Evolutionary conservation across 2,888 invertebrate species (phyloP), one percentile per base, ranked within the genome.

Genomic region (Steinernema hermaphroditum): DNA sequence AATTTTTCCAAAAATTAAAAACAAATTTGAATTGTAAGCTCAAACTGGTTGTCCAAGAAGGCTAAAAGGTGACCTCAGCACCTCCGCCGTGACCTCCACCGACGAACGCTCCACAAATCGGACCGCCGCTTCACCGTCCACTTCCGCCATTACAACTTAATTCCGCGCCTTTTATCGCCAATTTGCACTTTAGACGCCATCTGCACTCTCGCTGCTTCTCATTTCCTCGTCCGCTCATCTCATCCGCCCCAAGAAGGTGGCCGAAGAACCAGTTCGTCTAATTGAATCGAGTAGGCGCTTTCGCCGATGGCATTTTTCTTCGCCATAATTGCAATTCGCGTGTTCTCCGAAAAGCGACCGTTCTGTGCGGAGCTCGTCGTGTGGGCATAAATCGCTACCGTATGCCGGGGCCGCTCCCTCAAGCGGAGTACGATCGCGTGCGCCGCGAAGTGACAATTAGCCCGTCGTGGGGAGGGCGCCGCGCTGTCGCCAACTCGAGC

Each of bases 271-370:
- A 6, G 62, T 62, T 62, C 62, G 29, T 32, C 62, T 62, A 62
- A 62, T 62, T 32, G 62, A 62, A 62, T 62, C 62, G 62, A 29
- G 62, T 24, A 32, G 46, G 46, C 46, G 46, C 46, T 46, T 4
- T 46, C 46, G 54, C 6, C 54, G 6, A 49, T n/a, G 54, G 54
- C 54, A 54, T 54, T 54, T 22, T 22, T 22, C 32, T 37, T 32
- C 34, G 29, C 62, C 32, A 62, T 62, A 62, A 62, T 62, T 62
- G 62, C 62, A 62, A 62, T 62, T 62, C 62, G 46, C 22, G 32
- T 62, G 62, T 62, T 62, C 32, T 32, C 16, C 22, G 62, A 54
- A 54, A 54, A 24, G 54, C 27, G 54, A 8, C 62, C 62, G 16
- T 62, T 62, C 32, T 32, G 14, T 16, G 22, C 54, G 22, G 54